A percentile compares a stretch with the other conserved stretches of the same genome.
These are phyloP conservation scores for Forbesichthys papilliferus DNA, from an alignment of 2,113 vertebrate species.

Conservation along the genomic window DNA sequence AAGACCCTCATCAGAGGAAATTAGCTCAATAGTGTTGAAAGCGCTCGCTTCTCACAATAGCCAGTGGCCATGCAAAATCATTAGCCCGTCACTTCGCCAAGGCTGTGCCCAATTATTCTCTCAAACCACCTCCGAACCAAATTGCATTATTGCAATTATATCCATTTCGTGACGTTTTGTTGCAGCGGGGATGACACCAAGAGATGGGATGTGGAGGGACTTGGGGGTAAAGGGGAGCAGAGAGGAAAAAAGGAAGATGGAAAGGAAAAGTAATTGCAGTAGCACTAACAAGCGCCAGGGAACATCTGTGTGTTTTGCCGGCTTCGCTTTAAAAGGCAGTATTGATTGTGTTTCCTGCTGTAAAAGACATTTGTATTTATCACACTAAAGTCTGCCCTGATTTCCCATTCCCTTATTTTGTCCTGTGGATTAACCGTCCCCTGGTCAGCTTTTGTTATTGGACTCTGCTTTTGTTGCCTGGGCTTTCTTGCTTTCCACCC, in stretches of 20 bases:
- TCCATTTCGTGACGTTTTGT: slow-evolving; percentile 71
- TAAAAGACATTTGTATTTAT: slow-evolving; percentile 55
- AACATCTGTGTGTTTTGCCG: slow-evolving; percentile 30
- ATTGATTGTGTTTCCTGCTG: slow-evolving; percentile 61
- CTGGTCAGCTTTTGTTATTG: slow-evolving; percentile 24
- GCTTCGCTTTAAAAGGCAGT: slow-evolving; percentile 37
- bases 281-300: slow-evolving; percentile 39
- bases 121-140: slow-evolving; percentile 75
- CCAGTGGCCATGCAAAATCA: slow-evolving; percentile 75
- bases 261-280: slow-evolving; percentile 40
- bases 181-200: slow-evolving; percentile 35
- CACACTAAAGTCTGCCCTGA: slow-evolving; percentile 35
- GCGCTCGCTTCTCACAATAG: slow-evolving; percentile 74
- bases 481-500: slow-evolving; percentile 1
- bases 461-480: slow-evolving; percentile 20
- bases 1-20: slow-evolving; percentile 76
- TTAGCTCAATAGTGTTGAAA: slow-evolving; percentile 72
- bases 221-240: slow-evolving; percentile 26
- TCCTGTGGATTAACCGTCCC: slow-evolving; percentile 34
- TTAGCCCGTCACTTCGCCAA: slow-evolving; percentile 69
- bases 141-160: slow-evolving; percentile 79
- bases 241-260: slow-evolving; percentile 26
- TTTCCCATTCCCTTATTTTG: slow-evolving; percentile 32
- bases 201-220: not conserved
- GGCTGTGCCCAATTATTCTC: slow-evolving; percentile 75